These are phyloP conservation scores for Dendrocincla tyrannina DNA, from an alignment of 2,797 vertebrate species.

Conservation along the genomic window DNA sequence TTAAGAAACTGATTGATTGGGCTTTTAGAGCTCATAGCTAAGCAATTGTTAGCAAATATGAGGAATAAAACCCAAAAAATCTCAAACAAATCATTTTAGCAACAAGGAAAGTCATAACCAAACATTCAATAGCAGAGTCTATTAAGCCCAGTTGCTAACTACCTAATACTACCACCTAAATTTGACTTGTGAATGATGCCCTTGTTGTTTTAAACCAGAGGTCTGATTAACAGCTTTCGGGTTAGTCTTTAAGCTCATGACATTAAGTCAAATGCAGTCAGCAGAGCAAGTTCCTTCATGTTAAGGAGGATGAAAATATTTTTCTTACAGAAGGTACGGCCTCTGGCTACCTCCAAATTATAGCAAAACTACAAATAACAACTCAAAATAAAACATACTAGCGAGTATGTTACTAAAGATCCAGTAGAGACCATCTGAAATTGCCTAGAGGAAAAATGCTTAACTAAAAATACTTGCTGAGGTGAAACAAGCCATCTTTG, in stretches of 20 bases:
- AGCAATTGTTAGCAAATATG: not conserved
- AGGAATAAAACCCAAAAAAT: not conserved
- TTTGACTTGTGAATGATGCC: not conserved
- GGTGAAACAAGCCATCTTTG: not conserved
- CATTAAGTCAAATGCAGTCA: not conserved
- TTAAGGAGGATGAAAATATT: not conserved
- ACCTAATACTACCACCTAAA: not conserved
- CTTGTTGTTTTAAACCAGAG: constrained; percentile 2
- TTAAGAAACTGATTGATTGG: not conserved
- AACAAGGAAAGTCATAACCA: not conserved
- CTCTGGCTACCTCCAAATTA: constrained; percentile 19
- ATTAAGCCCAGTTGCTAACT: not conserved
- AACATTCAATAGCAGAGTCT: not conserved
- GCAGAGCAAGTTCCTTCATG: not conserved
- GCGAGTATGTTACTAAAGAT: not conserved
- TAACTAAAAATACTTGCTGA: constrained; percentile 19
- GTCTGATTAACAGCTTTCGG: not conserved
- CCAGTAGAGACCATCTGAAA: constrained; percentile 30
- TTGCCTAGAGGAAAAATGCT: not conserved
- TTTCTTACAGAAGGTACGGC: not conserved
- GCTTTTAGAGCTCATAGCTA: not conserved
- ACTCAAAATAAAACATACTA: constrained; percentile 2
- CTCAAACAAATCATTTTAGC: not conserved
- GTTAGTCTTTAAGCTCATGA: not conserved
- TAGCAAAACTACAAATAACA: constrained; percentile 28